Evolutionary conservation across 2,888 invertebrate species (phyloP).

Genomic region (Blastobasis adustella): DNA sequence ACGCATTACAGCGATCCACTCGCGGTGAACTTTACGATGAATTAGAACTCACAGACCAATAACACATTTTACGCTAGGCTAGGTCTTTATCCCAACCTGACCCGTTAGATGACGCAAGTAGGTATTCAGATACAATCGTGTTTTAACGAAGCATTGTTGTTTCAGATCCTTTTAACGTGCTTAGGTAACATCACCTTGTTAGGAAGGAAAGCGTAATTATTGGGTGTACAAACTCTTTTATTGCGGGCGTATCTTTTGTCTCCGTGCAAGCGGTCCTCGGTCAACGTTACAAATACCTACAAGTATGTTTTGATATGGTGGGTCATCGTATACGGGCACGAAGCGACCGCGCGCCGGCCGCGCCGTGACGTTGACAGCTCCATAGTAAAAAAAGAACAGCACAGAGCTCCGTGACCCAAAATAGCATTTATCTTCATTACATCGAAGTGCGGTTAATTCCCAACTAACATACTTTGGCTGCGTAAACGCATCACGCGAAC

Average conservation of each 20-base stretch:
- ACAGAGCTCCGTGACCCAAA: constrained; percentile 10
- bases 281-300: no score
- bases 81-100: neutral
- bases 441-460: constrained; percentile 13
- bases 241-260: neutral
- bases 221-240: neutral
- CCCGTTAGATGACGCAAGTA: neutral
- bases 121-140: neutral
- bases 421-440: constrained; percentile 14
- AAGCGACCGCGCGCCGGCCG: no score
- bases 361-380: no score
- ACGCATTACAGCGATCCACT: no score
- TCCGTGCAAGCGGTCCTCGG: neutral
- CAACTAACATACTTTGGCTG: constrained; percentile 11
- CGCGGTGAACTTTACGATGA: no score
- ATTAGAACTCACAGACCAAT: no score
- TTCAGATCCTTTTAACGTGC: neutral
- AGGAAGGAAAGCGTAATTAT: constrained; percentile 4
- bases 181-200: constrained; percentile 10
- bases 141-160: constrained; percentile 1
- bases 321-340: no score
- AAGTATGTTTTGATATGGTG: no score
- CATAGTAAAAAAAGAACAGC: no score
- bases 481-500: constrained; percentile 16
- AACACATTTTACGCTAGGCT: neutral